Base-by-base conservation (phyloP, 2,888 invertebrate species). In the Cephus sareptanus region DNA sequence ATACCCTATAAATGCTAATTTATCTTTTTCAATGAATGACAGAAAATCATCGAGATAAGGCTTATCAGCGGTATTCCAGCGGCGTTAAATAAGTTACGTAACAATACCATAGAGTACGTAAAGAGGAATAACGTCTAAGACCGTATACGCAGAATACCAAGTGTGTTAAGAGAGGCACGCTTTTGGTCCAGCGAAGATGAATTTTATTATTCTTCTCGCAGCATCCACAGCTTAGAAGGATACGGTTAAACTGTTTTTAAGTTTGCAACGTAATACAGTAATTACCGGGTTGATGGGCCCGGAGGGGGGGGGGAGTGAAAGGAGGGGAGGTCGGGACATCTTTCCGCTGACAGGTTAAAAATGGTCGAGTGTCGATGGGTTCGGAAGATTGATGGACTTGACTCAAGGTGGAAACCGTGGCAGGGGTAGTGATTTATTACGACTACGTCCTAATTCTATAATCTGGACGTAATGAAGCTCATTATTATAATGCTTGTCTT, bases 401-500 rank as follows among this genome's bases (percentile, higher is more conserved):
- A 34, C 33, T 71, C 23, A 31, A 34, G 33, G 12, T 71, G 33
- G 33, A 71, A 31, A 34, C 33, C 33, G 31, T 75, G 71, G 74
- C 75, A 73, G 79, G 76, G 75, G 34, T 80, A 84, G 85, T 89
- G 89, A 90, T 89, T 89, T 88, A 90, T 89, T 84, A 84, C 83
- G 84, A 82, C 85, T 84, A 84, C 85, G 84, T 87, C 87, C 88
- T 90, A 89, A 89, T 90, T 90, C 89, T 89, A 90, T 89, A 89
- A 90, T 89, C 88, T 86, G 81, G 80, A 79, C 81, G 84, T 89
- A 88, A 89, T 89, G 87, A 88, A 86, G 86, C 87, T 88, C 89
- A 90, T 90, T 90, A 90, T 87, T 81, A 86, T 90, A 90, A 90
- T 90, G 84, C 89, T 89, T 88, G 89, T 90, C 89, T 89, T 89